Conservation (phyloP, 53 echinoderm and acorn worm species). For the Hippasteria phrygiana region DNA sequence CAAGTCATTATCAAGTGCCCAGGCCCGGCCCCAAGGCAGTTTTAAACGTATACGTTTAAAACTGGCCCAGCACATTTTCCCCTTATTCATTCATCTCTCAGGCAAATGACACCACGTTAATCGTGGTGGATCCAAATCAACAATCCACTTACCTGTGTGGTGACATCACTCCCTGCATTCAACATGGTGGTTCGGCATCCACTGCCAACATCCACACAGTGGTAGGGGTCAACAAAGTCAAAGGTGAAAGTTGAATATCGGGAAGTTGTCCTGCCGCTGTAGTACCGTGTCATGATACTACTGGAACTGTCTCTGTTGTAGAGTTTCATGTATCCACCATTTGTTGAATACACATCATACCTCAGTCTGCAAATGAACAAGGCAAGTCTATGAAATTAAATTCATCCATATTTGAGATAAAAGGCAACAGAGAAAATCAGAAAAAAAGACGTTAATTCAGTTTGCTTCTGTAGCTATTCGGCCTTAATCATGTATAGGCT, state of each 20-base stretch:
- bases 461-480: too few species aligned
- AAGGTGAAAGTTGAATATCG: constrained; percentile 34
- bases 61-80: too few species aligned
- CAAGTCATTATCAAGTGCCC: too few species aligned
- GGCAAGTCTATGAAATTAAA: too few species aligned
- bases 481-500: too few species aligned
- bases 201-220: constrained; percentile 27
- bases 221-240: constrained; percentile 45
- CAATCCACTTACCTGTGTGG: constrained; percentile 5
- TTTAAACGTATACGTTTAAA: too few species aligned
- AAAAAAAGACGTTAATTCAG: too few species aligned
- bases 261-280: neutral
- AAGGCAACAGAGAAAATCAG: neutral
- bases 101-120: neutral
- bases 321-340: constrained; percentile 42
- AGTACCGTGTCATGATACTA: neutral
- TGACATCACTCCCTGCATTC: constrained; percentile 26
- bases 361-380: constrained; percentile 18
- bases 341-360: neutral
- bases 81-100: neutral
- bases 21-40: too few species aligned
- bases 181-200: constrained; percentile 36
- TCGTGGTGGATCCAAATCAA: neutral
- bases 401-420: too few species aligned
- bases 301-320: constrained; percentile 3